These are phyloP conservation scores for Anser cygnoides DNA, from an alignment of 2,113 vertebrate genomes.

Conservation along the genomic window DNA sequence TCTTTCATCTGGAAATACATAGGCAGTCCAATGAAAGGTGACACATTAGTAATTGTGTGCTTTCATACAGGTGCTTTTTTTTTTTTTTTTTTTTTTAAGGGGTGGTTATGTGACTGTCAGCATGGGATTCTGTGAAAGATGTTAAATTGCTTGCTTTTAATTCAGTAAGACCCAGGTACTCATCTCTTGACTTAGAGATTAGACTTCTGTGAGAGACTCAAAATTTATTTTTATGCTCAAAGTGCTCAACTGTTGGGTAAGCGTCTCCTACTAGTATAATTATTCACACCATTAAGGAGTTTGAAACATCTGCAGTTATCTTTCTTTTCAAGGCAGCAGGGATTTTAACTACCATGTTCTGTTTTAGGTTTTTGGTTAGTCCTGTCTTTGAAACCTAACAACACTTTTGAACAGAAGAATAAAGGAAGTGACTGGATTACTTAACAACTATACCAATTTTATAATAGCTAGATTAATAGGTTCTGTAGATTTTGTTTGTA, in stretches of 20 bases:
- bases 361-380: neutral
- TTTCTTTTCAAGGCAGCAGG: neutral
- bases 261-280: neutral
- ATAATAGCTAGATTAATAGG: neutral
- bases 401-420: neutral
- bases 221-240: neutral
- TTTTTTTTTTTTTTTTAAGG: too few relatives aligned
- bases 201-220: neutral
- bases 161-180: neutral
- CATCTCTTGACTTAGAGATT: neutral
- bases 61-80: neutral
- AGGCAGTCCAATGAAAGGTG: neutral
- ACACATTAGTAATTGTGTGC: neutral
- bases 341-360: neutral
- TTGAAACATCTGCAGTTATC: neutral
- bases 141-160: neutral
- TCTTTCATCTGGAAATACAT: neutral
- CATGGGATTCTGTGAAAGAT: neutral
- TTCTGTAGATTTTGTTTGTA: neutral
- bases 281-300: neutral
- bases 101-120: fast-evolving
- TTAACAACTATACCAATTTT: neutral
- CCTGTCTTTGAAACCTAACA: neutral
- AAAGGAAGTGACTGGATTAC: neutral
- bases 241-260: neutral